phyloP scores from a whole-genome alignment of 1,140 invertebrate species.

The Copidosoma floridanum region DNA sequence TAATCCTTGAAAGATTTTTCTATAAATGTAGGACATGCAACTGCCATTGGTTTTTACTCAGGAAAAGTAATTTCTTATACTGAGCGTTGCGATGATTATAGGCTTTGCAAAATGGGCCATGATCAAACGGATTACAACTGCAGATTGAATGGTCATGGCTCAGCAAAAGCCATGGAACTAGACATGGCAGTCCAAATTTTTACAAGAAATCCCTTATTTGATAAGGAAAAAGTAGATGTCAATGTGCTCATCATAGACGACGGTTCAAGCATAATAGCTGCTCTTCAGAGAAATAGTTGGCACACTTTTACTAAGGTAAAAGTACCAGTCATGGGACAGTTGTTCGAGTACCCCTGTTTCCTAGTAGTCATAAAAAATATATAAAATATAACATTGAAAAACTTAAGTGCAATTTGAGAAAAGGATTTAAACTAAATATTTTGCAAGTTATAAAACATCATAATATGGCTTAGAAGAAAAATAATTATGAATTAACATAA shows the following conservation, averaged over 20 bases:
- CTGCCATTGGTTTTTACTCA: neutral
- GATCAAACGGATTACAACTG: conserved; percentile 11
- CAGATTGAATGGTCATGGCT: conserved; percentile 6
- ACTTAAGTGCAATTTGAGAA: no score
- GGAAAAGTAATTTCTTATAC: neutral
- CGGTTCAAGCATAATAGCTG: conserved; percentile 6
- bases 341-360: no score
- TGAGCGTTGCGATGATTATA: neutral
- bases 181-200: conserved; percentile 29
- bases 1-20: no score
- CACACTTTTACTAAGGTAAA: neutral
- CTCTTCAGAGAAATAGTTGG: neutral
- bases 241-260: conserved; percentile 13
- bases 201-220: conserved; percentile 19
- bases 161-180: conserved; percentile 31
- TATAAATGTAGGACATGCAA: neutral
- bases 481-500: no score
- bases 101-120: neutral
- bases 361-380: no score
- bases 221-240: conserved; percentile 1
- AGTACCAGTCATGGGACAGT: no score
- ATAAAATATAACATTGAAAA: no score
- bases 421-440: no score
- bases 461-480: no score
- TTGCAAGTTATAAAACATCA: no score